Base-by-base conservation (phyloP, 2,113 vertebrate genomes). In the Sialia sialis region DNA sequence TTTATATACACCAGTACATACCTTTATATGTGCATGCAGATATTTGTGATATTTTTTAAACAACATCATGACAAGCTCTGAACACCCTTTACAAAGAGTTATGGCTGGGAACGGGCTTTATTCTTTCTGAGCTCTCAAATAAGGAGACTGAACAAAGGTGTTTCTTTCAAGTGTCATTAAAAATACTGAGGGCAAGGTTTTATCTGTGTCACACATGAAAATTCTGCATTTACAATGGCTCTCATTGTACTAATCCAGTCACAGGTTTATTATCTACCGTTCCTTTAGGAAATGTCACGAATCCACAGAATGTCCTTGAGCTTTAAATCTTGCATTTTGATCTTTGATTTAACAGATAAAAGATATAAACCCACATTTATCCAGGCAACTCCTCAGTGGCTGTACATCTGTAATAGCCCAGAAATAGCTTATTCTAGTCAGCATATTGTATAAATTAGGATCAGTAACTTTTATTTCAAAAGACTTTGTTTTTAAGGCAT, bases 241-340 rank as follows among this genome's bases (percentile, higher is more conserved):
- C 54, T 90, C 52, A 83, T 44, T 92, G 83, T 89, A 63, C 52
- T 76, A 83, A 93, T 87, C 79, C 49, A 87, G 63, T 60, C 90
- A 70, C 38, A 49, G 52, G 52, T 89, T 96, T 94, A 87, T 90
- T 90, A 89, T 79, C 70, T 80, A 38, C 18, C 13, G 19, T 63
- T 94, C 89, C 93, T 95, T 66, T 56, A 93, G 87, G 77, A 96
- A 96, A 95, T 78, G 92, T 96, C 93, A 93, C 49, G 52, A 89
- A 95, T 62, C 60, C 74, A 86, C 85, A 85, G 92, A 92, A 96
- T 66, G 77, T 94, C 94, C 94, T 92, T 92, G 49, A 94, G 89
- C 91, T 94, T 93, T 78, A 89, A 81, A 72, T 92, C 94, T 72
- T 81, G 77, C 77, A 81, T 87, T 94, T 84, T 56, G 44, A 68